Conservation (phyloP, 2,113 vertebrate species). For the Hippoglossus stenolepis region DNA sequence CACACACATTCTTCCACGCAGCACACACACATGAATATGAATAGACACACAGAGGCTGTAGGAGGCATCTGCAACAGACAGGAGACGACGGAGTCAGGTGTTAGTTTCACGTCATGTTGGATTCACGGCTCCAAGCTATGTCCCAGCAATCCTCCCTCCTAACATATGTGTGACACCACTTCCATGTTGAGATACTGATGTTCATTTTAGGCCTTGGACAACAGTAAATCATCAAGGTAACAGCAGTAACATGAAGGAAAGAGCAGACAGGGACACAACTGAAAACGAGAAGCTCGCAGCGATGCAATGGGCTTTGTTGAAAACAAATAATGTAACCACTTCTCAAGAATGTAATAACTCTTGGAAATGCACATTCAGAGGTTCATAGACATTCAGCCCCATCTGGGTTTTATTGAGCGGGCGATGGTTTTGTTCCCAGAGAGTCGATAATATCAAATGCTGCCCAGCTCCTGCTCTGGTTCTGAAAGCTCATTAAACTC, state of each 20-base stretch:
- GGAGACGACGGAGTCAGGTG: background rate
- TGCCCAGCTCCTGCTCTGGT: too few relatives aligned
- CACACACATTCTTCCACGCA: slow-evolving; percentile 17
- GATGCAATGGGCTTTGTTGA: too few relatives aligned
- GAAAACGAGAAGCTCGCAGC: too few relatives aligned
- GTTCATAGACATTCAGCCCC: background rate
- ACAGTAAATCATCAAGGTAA: too few relatives aligned
- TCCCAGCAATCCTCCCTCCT: background rate
- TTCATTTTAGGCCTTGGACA: background rate
- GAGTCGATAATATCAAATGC: too few relatives aligned
- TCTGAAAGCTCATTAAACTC: too few relatives aligned
- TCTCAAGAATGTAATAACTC: background rate
- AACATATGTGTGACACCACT: background rate
- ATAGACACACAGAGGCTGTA: background rate
- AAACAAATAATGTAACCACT: background rate
- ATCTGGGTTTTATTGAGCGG: too few relatives aligned
- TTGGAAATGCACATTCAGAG: background rate
- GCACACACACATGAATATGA: slow-evolving; percentile 15
- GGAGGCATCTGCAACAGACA: slow-evolving; percentile 39
- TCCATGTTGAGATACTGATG: background rate
- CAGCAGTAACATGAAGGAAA: too few relatives aligned
- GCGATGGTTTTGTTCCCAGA: too few relatives aligned
- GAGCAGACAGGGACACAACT: too few relatives aligned
- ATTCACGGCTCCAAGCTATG: too few relatives aligned
- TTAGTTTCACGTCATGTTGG: background rate